phyloP scores from a whole-genome alignment of 2,888 invertebrate species.

The Pherbina coryleti region DNA sequence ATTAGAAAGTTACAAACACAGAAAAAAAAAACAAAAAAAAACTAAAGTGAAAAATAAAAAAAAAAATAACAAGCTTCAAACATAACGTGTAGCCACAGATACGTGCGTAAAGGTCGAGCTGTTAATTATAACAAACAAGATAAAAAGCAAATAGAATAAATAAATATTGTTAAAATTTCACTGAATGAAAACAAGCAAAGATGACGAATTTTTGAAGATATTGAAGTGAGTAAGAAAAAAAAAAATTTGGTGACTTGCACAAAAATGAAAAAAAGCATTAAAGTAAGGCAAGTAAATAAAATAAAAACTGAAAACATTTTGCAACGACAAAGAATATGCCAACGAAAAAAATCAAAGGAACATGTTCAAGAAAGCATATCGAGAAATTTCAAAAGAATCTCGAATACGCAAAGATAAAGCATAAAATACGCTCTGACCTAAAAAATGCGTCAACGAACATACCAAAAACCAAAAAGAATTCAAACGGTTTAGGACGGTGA shows the following conservation, averaged over 20 bases:
- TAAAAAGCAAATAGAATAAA: background rate
- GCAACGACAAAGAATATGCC: background rate
- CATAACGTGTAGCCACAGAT: too few relatives aligned
- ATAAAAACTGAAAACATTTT: background rate
- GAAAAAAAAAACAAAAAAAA: constrained; percentile 33
- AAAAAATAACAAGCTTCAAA: background rate
- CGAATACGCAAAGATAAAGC: background rate
- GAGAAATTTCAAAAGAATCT: background rate
- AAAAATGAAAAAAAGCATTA: constrained; percentile 5
- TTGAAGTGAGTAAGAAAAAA: too few relatives aligned
- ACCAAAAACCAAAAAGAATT: background rate
- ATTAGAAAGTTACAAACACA: constrained; percentile 45
- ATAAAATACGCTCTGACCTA: background rate
- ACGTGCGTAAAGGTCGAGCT: too few relatives aligned
- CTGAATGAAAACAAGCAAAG: too few relatives aligned
- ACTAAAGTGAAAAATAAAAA: background rate
- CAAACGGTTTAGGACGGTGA: background rate
- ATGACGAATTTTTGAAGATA: too few relatives aligned
- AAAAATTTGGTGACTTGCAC: constrained; percentile 21
- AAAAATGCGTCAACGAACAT: background rate
- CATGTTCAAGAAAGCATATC: background rate
- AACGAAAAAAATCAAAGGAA: background rate
- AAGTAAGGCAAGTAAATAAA: background rate
- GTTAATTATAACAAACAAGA: constrained; percentile 5
- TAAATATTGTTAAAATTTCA: constrained; percentile 12